phyloP scores from a whole-genome alignment of 2,888 invertebrate species.

The Ornithoptera alexandrae region DNA sequence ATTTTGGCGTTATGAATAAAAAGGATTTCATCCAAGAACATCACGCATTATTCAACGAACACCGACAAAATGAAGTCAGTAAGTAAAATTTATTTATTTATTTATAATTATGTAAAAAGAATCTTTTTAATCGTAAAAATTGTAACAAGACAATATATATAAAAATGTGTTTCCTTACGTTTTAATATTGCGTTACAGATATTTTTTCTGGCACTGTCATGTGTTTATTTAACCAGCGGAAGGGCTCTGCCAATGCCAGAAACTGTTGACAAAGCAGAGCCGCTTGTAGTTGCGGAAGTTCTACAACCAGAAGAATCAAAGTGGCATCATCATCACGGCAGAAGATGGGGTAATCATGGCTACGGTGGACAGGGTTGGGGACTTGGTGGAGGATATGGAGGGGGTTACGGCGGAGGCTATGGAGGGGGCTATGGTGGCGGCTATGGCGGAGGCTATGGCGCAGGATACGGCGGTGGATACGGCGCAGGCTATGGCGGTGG shows the following conservation, averaged over 20 bases:
- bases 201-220: conserved; percentile 1
- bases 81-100: conserved; percentile 5
- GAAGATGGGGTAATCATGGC: conserved; percentile 16
- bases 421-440: conserved; percentile 32
- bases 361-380: conserved; percentile 8
- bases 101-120: too few species aligned
- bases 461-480: conserved; percentile 30
- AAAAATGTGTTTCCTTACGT: background rate
- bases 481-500: conserved; percentile 35
- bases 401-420: conserved; percentile 14
- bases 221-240: conserved; percentile 1
- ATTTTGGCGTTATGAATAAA: conserved; percentile 19
- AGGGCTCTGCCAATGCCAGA: conserved; percentile 13
- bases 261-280: background rate
- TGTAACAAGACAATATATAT: too few species aligned
- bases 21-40: conserved; percentile 14
- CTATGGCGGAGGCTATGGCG: conserved; percentile 26
- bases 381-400: conserved; percentile 10
- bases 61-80: conserved; percentile 23
- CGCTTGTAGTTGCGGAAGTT: conserved; percentile 31
- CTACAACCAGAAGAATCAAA: conserved; percentile 38
- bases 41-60: conserved; percentile 9
- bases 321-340: conserved; percentile 23
- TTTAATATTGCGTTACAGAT: conserved; percentile 3
- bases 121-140: too few species aligned